A percentile compares a stretch with the other conserved stretches of the same genome.
Evolutionary conservation across 2,888 invertebrate species (phyloP).

Genomic region (Pseudococcus longispinus): DNA sequence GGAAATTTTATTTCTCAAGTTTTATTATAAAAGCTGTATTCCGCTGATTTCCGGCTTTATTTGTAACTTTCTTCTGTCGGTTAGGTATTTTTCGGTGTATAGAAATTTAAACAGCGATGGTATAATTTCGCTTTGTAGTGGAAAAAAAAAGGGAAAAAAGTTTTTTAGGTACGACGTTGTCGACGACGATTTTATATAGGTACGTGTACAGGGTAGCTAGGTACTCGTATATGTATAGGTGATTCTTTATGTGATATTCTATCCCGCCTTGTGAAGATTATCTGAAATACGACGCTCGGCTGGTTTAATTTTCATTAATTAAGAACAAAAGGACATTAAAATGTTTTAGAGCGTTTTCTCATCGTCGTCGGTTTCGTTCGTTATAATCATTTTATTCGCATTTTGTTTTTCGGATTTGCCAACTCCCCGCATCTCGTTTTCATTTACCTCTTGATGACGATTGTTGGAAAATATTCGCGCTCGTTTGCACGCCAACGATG

Average conservation of each 20-base stretch:
- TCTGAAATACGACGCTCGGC: slow-evolving; percentile 50
- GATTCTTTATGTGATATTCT: slow-evolving; percentile 15
- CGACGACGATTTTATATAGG: neutral
- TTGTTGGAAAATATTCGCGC: slow-evolving; percentile 26
- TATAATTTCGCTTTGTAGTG: neutral
- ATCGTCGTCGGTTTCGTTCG: slow-evolving; percentile 29
- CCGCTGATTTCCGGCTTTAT: neutral
- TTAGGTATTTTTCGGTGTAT: neutral
- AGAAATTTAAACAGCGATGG: neutral
- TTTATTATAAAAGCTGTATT: neutral
- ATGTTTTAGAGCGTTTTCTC: slow-evolving; percentile 43
- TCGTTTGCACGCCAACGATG: slow-evolving; percentile 12
- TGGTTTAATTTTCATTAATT: slow-evolving; percentile 52
- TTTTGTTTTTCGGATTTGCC: slow-evolving; percentile 3
- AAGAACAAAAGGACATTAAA: slow-evolving; percentile 49
- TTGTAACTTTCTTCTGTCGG: slow-evolving; percentile 1
- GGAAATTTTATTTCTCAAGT: neutral
- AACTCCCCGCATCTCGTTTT: neutral
- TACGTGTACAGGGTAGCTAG: neutral
- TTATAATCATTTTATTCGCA: slow-evolving; percentile 31
- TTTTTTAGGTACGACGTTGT: neutral
- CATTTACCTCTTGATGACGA: neutral
- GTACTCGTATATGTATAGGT: slow-evolving; percentile 15
- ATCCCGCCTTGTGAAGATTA: slow-evolving; percentile 36
- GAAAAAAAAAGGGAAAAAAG: neutral